Evolutionary conservation across 1,140 invertebrate species (phyloP).

Genomic region (Ladona fulva): DNA sequence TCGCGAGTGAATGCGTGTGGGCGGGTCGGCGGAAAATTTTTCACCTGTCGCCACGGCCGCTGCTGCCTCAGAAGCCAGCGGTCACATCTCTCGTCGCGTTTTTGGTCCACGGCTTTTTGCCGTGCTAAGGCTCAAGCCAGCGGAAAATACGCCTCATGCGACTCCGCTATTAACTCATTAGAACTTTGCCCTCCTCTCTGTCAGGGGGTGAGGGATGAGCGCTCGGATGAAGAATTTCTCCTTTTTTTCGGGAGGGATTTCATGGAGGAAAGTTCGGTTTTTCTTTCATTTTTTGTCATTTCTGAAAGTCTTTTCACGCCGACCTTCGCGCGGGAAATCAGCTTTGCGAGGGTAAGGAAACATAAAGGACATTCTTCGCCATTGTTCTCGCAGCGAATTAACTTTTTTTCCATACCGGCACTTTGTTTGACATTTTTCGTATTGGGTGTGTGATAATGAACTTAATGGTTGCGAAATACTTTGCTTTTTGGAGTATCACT

Average conservation of each 20-base stretch:
- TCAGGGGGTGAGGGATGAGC: no score
- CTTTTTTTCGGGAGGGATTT: neutral
- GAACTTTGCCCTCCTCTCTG: neutral
- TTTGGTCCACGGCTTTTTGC: neutral
- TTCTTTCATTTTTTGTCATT: neutral
- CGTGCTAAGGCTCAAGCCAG: neutral
- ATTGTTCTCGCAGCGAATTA: no score
- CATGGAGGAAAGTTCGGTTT: no score
- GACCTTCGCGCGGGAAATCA: neutral
- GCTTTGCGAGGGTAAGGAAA: no score
- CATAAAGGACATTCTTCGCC: no score
- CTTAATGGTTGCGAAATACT: no score
- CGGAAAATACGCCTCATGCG: neutral
- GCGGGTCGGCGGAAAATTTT: no score
- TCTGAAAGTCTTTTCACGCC: neutral
- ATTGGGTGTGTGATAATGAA: no score
- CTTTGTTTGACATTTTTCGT: no score
- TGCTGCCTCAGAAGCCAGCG: neutral
- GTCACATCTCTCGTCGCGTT: neutral
- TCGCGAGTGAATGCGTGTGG: no score
- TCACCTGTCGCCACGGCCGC: neutral
- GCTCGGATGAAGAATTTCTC: neutral
- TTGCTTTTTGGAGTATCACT: no score
- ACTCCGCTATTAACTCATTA: constrained; percentile 9
- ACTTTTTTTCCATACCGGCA: no score